Evolutionary conservation across 1,140 invertebrate genomes (phyloP).

Genomic region (Pogonus chalceus): DNA sequence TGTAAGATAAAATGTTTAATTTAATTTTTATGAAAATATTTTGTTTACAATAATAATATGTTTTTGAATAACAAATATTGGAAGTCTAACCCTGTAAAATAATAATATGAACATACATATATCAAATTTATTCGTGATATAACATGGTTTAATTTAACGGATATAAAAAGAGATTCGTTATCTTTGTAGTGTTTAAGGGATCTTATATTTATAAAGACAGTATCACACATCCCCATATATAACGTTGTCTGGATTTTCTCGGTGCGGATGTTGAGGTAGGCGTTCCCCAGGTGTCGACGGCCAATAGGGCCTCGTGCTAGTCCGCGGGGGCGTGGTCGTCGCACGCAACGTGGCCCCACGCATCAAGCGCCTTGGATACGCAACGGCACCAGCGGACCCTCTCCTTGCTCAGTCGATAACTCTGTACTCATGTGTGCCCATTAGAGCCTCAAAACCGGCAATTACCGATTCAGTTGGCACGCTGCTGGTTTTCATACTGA

Average conservation of each 20-base stretch:
- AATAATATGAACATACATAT: too few relatives aligned
- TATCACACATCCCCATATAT: too few relatives aligned
- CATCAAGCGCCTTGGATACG: slow-evolving; percentile 2
- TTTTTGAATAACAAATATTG: too few relatives aligned
- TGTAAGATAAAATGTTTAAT: too few relatives aligned
- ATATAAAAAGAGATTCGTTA: neutral
- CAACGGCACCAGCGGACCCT: neutral
- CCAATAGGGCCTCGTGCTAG: neutral
- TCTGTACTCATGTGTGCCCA: slow-evolving; percentile 1
- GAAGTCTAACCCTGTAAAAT: too few relatives aligned
- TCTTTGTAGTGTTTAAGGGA: neutral
- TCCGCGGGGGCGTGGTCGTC: neutral
- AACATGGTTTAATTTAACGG: neutral
- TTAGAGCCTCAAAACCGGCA: neutral
- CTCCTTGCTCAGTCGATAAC: slow-evolving; percentile 1
- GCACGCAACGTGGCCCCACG: slow-evolving; percentile 5
- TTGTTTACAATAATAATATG: too few relatives aligned
- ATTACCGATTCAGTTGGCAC: neutral
- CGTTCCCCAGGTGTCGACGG: neutral
- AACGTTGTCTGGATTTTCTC: neutral
- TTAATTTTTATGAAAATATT: too few relatives aligned
- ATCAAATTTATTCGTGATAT: neutral
- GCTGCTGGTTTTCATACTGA: neutral
- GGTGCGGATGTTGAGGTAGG: neutral
- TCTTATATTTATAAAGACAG: neutral